Conservation (phyloP, 2,113 vertebrate species). For the Limnothrissa miodon region DNA sequence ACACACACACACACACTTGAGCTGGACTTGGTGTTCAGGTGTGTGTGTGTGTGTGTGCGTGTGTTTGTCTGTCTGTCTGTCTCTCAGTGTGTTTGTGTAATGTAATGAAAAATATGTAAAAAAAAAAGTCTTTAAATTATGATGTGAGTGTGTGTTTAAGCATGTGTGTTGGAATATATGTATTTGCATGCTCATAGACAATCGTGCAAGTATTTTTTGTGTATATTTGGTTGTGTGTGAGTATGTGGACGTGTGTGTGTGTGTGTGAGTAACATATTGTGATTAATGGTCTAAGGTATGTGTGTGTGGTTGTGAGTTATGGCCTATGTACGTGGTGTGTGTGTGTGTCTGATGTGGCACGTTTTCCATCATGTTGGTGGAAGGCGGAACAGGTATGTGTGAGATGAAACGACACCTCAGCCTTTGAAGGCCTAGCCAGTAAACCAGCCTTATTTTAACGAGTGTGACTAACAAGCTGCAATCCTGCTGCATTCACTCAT, state of each 20-base stretch:
- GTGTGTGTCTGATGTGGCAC: not conserved
- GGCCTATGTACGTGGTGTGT: conserved; percentile 30
- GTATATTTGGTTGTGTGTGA: not conserved
- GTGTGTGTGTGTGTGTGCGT: conserved; percentile 13
- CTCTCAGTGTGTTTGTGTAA: not conserved
- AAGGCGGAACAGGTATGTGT: conserved; percentile 56
- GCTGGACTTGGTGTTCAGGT: conserved; percentile 27
- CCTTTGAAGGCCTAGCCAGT: conserved; percentile 67
- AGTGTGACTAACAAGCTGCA: conserved; percentile 73
- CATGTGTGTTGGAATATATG: not conserved
- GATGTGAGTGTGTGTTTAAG: not conserved
- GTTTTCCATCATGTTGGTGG: conserved; percentile 39
- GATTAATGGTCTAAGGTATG: not conserved
- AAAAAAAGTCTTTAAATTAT: not conserved
- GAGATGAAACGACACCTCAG: conserved; percentile 64
- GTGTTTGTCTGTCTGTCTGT: not conserved
- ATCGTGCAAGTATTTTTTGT: not conserved
- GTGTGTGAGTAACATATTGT: not conserved
- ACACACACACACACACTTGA: conserved; percentile 53
- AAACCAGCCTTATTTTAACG: conserved; percentile 67
- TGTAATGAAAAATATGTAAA: not conserved
- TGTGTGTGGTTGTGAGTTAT: conserved; percentile 35
- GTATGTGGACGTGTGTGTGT: conserved; percentile 15
- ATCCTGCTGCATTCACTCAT: conserved; percentile 40
- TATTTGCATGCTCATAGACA: not conserved